Percentiles rank a stretch among this genome's conserved stretches.
Conservation (phyloP, 1,140 invertebrate species). For the Sesamia nonagrioides region DNA sequence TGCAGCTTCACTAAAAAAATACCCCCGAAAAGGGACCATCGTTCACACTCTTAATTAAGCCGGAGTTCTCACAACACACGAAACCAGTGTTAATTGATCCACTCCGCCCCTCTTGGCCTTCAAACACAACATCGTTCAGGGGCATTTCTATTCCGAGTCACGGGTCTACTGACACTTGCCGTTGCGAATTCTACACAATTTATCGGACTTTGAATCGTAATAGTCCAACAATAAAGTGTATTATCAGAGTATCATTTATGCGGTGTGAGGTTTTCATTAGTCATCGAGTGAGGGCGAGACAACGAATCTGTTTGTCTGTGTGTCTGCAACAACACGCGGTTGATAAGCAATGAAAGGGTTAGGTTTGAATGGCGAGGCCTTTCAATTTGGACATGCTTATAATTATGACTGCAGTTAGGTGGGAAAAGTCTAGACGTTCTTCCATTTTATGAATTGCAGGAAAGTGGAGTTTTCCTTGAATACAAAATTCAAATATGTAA, state of each 20-base stretch:
- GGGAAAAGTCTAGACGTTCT: conserved; percentile 34
- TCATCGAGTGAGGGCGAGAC: conserved; percentile 70
- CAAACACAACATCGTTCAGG: conserved; percentile 3
- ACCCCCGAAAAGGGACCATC: conserved; percentile 71
- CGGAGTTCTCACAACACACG: conserved; percentile 71
- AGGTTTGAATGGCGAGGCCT: conserved; percentile 66
- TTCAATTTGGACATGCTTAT: conserved; percentile 67
- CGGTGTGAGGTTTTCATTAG: conserved; percentile 68
- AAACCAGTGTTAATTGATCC: conserved; percentile 68
- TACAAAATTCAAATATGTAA: neutral
- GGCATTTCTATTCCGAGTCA: conserved; percentile 40
- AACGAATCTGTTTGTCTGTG: conserved; percentile 77
- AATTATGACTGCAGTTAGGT: conserved; percentile 46
- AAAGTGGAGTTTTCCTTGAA: conserved; percentile 2
- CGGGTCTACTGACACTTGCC: conserved; percentile 58
- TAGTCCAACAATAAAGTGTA: conserved; percentile 36
- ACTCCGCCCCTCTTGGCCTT: neutral
- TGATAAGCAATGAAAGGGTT: conserved; percentile 75
- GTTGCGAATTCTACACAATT: conserved; percentile 9
- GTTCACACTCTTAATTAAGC: conserved; percentile 83
- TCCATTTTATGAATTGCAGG: neutral
- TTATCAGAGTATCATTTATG: conserved; percentile 1
- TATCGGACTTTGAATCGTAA: conserved; percentile 52
- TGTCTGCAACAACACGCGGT: conserved; percentile 78
- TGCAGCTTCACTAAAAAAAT: conserved; percentile 57